Base-by-base conservation (phyloP, 2,888 invertebrate species). In the Branchipolynoe longqiensis region DNA sequence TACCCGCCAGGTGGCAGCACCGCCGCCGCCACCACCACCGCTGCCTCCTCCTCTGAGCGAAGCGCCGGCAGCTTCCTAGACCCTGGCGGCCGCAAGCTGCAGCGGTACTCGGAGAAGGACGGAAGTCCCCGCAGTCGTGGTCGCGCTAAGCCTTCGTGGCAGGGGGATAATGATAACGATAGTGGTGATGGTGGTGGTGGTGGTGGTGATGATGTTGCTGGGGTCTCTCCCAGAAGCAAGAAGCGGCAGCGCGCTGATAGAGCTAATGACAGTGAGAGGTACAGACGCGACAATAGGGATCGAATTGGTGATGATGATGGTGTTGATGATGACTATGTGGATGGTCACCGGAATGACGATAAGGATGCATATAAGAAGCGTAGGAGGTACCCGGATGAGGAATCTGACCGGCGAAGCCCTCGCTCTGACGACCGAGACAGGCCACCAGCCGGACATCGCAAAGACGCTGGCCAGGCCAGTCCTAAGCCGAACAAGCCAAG, bases 231-330 rank as follows among this genome's bases (percentile, higher is more conserved):
- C n/a, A n/a, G n/a, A n/a, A n/a, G n/a, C n/a, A n/a, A n/a, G n/a
- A n/a, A n/a, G n/a, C n/a, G n/a, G n/a, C n/a, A n/a, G n/a, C n/a
- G n/a, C n/a, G n/a, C n/a, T n/a, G 31, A 62, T 25, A 25, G 31
- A 8, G 6, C 8, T 31, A n/a, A 22, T 62, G 62, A 62, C 8
- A 62, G 62, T 14, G 62, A 62, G 14, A 62, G 62, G 62, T 12
- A 62, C 25, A 25, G 31, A 8, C n/a, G n/a, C 8, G 62, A 62
- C 25, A 25, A 40, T 6, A 6, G 40, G 25, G 40, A 41, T 1
- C 41, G 78, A 48, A 25, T n/a, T 41, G 28, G 78, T 2, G 18
- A 62, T 31, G n/a, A 73, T 38, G 78, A 78, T 41, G 48, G 78
- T 25, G 78, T 25, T 14, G 14, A 28, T 6, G 48, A 41, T 78